Percentiles rank a stretch among this genome's conserved stretches.
Conservation (phyloP, 2,797 vertebrate species). For the Cetoscarus ocellatus region DNA sequence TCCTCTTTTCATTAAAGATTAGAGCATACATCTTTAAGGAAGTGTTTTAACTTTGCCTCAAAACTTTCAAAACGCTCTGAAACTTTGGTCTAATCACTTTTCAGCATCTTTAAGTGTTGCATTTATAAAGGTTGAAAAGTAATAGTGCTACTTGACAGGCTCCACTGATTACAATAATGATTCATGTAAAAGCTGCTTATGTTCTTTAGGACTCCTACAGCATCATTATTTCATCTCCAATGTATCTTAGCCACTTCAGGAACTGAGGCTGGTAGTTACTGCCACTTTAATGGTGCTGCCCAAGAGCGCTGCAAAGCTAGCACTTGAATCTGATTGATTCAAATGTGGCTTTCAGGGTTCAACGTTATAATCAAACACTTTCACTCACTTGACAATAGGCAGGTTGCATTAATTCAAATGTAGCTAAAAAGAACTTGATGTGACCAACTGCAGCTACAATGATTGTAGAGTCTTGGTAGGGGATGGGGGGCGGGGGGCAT, state of each 20-base stretch:
- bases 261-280: constrained; percentile 13
- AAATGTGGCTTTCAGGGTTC: constrained; percentile 2
- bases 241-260: too few species aligned
- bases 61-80: constrained; percentile 29
- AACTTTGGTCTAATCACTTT: constrained; percentile 39
- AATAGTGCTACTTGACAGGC: constrained; percentile 35
- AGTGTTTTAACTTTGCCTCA: constrained; percentile 24
- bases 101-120: constrained; percentile 29
- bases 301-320: too few species aligned
- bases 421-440: background rate
- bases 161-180: constrained; percentile 54
- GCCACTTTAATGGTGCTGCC: background rate
- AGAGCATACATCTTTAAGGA: constrained; percentile 16
- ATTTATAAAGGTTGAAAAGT: constrained; percentile 28
- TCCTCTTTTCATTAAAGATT: constrained; percentile 22
- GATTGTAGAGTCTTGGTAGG: too few species aligned
- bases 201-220: constrained; percentile 39
- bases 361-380: background rate
- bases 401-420: background rate
- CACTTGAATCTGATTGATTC: background rate
- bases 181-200: constrained; percentile 42
- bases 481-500: too few species aligned
- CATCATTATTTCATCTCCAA: constrained; percentile 19
- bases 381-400: background rate
- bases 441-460: background rate